Evolutionary conservation across 2,113 vertebrate genomes (phyloP), one percentile per base, ranked within the genome.

Genomic region (Anolis carolinensis): DNA sequence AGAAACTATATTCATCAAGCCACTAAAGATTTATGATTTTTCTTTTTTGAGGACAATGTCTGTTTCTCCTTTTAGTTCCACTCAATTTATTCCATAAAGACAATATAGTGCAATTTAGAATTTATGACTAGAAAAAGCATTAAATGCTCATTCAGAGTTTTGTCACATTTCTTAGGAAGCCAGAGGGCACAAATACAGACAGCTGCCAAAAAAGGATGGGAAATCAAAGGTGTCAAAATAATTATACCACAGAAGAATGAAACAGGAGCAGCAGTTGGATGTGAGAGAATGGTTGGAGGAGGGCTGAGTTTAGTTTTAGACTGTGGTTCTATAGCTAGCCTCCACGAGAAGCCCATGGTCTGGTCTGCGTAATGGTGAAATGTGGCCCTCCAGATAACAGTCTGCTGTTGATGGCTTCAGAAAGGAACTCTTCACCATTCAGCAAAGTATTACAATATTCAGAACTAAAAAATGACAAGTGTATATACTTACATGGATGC

Each of bases 1-100:
- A 89, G 27, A 79, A 89, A 75, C 83, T 1, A 30, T 68, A 59
- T 30, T 80, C 71, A 79, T 77, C 27, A 44, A 25, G 77, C 25
- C 55, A 59, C 55, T 16, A 59, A 59, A 59, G 16, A 59, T 59
- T 59, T 59, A 59, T 59, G 13, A 59, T 81, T 81, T 62, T 75
- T 79, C 62, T 50, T 25, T n/a, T 34, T 78, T 78, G 30, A 55
- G 72, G 21, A 23, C 30, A 68, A 85, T 5, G 44, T 3, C 27
- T 13, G 5, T 65, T n/a, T 8, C 27, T 25, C 2, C 9, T 78
- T 78, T 78, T 78, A 44, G 23, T 10, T 44, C 23, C 36, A 30
- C 27, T 63, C 25, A 65, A 3, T 2, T 73, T 59, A 73, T 36
- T 52, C 23, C 36, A 67, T 30, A 44, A 67, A 30, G 8, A 62